phyloP scores from a whole-genome alignment of 1,140 invertebrate genomes.

The Scylla paramamosain region DNA sequence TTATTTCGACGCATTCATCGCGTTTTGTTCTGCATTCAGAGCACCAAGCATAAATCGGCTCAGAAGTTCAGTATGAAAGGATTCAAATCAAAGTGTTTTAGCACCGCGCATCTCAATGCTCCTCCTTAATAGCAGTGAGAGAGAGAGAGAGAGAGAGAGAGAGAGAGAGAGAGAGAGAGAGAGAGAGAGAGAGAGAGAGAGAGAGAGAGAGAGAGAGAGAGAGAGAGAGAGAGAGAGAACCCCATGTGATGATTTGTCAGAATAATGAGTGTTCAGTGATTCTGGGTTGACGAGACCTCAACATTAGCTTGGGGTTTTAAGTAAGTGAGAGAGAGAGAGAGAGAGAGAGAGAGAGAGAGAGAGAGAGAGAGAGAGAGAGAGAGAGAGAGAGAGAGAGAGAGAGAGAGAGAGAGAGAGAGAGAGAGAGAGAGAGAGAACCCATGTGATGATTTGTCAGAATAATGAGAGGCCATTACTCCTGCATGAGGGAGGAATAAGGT shows the following conservation, averaged over 20 bases:
- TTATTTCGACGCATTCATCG: neutral
- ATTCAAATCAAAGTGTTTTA: neutral
- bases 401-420: conserved; percentile 20
- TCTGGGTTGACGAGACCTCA: neutral
- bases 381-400: neutral
- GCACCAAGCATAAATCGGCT: neutral
- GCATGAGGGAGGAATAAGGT: no score
- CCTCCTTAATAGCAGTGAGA: neutral
- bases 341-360: neutral
- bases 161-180: neutral
- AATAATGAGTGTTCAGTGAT: neutral
- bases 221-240: conserved; percentile 27
- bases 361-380: neutral
- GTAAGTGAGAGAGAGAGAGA: neutral
- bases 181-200: neutral
- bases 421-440: neutral
- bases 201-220: conserved; percentile 18
- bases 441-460: no score
- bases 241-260: neutral
- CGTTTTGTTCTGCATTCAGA: neutral
- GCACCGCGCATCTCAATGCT: no score
- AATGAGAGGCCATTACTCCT: no score
- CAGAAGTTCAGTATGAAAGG: conserved; percentile 10
- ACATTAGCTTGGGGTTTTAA: neutral
- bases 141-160: conserved; percentile 20